Evolutionary conservation across 2,113 vertebrate genomes (phyloP).

Genomic region (Onychostoma macrolepis): DNA sequence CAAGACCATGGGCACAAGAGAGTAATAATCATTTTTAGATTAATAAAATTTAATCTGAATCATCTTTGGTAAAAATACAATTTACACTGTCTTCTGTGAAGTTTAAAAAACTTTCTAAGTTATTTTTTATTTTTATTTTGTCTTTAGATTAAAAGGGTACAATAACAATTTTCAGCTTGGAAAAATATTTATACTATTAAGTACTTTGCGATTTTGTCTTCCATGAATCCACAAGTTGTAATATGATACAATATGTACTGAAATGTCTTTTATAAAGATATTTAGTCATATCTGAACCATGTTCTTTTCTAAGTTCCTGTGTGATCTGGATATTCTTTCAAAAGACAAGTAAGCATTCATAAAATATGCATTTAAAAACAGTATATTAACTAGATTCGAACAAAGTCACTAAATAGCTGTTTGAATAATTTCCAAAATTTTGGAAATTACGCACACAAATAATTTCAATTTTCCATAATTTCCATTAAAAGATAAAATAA

Average conservation of each 20-base stretch:
- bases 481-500: too few relatives aligned
- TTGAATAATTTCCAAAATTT: neutral
- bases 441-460: too few relatives aligned
- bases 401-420: neutral
- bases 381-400: neutral
- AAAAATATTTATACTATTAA: neutral
- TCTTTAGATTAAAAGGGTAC: neutral
- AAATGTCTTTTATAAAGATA: constrained; percentile 23
- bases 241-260: neutral
- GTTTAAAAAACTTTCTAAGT: neutral
- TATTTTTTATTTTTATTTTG: neutral
- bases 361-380: neutral
- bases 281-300: neutral
- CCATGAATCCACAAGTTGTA: neutral
- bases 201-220: neutral
- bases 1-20: neutral
- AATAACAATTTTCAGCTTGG: neutral
- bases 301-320: neutral
- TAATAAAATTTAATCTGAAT: neutral
- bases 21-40: too few relatives aligned
- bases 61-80: neutral
- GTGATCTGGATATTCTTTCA: neutral
- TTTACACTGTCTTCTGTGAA: neutral
- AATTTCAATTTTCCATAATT: too few relatives aligned
- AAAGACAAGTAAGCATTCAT: neutral